Conservation (phyloP, 2,113 vertebrate species). For the Paramisgurnus dabryanus region DNA sequence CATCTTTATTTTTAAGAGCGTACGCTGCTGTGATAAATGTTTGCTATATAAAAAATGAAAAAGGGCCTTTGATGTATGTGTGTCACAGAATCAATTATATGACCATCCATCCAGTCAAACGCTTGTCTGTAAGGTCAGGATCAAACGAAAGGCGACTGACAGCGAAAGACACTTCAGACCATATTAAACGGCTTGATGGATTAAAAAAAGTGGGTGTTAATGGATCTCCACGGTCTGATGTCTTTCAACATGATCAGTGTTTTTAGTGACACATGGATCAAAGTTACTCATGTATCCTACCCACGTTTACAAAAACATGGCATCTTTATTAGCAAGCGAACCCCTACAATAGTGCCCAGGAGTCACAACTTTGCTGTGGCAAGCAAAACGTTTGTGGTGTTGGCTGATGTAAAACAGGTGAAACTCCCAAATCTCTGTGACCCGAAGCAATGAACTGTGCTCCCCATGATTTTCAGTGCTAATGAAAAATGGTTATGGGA, state of each 20-base stretch:
- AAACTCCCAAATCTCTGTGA: slow-evolving; percentile 21
- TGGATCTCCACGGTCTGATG: neutral
- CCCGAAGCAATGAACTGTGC: slow-evolving; percentile 11
- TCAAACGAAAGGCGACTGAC: slow-evolving; percentile 2
- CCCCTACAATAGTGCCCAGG: neutral
- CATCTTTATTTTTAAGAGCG: too few relatives aligned
- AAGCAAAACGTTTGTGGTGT: neutral
- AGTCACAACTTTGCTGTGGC: neutral
- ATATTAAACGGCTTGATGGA: slow-evolving; percentile 16
- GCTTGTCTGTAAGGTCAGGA: slow-evolving; percentile 15
- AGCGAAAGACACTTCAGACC: slow-evolving; percentile 18
- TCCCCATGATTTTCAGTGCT: neutral
- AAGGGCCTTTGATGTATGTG: slow-evolving; percentile 28
- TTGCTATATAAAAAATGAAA: neutral
- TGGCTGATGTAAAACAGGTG: slow-evolving; percentile 15
- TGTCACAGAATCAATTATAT: slow-evolving; percentile 40
- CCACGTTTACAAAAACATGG: neutral
- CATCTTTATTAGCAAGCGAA: neutral
- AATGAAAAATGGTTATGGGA: neutral
- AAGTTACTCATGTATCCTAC: neutral
- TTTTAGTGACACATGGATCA: neutral
- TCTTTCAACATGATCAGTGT: neutral
- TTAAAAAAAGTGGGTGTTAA: neutral
- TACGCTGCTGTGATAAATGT: neutral
- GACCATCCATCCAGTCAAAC: slow-evolving; percentile 29